Base-by-base conservation (phyloP, 2,113 vertebrate genomes). In the Motacilla tschutschensis region DNA sequence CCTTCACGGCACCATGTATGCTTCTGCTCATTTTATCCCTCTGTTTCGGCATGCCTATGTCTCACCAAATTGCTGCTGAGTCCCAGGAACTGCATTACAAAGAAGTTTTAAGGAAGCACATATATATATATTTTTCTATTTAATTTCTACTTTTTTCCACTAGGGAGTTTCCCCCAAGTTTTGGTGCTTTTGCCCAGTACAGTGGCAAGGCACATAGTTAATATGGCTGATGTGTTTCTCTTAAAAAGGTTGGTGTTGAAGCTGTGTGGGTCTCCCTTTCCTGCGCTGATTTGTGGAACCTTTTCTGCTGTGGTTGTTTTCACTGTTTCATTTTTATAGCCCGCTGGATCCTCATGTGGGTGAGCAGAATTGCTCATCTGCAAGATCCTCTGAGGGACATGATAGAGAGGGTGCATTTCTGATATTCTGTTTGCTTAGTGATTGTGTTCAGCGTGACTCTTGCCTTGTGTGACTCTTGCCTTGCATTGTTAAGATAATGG, bases 1-100 rank as follows among this genome's bases (percentile, higher is more conserved):
- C 17, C 17, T 75, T 40, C 40, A 5, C 19, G 28, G 54, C 0
- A 2, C 48, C 4, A 10, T 15, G 40, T 0, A 0, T 20, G 17
- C 15, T 54, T 75, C 36, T 58, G 12, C n/a, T 65, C 4, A 6
- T 44, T 66, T 47, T 62, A 31, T 10, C 10, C 12, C 16, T 43
- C 26, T 0, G 0, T 53, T 46, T 26, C 2, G 6, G n/a, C 43
- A 21, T 48, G 17, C 21, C 16, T 7, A 2, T 31, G 22, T 82
- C 28, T 82, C 15, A 15, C 31, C 28, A 33, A 67, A 43, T 31
- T 84, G n/a, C 38, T 48, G 38, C 35, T 62, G 33, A 79, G 25
- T 36, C 19, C 18, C n/a, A 17, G 51, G 48, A 70, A 29, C 6
- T 2, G 1, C 12, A 6, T 22, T 69, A 12, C 18, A 19, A 62